phyloP scores from a whole-genome alignment of 2,113 vertebrate species.

The Danionella cerebrum region DNA sequence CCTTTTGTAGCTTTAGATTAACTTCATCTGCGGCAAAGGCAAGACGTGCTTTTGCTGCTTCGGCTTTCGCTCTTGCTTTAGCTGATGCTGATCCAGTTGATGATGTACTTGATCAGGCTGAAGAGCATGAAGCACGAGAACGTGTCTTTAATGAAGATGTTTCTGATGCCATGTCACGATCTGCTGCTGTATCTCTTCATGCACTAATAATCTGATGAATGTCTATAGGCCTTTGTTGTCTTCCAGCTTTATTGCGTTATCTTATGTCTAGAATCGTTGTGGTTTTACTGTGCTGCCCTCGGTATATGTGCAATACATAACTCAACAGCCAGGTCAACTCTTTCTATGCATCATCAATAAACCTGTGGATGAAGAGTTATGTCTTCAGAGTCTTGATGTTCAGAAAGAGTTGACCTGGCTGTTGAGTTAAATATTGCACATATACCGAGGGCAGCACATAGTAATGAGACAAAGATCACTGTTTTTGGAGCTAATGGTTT shows the following conservation, averaged over 20 bases:
- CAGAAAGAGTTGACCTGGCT: too few species aligned
- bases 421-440: too few species aligned
- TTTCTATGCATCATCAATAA: too few species aligned
- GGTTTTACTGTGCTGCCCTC: too few species aligned
- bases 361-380: too few species aligned
- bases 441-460: too few species aligned
- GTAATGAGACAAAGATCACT: too few species aligned
- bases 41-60: too few species aligned
- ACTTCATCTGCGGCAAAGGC: neutral
- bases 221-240: neutral
- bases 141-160: slow-evolving; percentile 4
- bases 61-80: slow-evolving; percentile 23
- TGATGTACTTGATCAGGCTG: neutral
- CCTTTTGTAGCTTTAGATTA: neutral
- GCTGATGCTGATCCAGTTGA: slow-evolving; percentile 11
- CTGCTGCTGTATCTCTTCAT: neutral
- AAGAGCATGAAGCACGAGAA: slow-evolving; percentile 6
- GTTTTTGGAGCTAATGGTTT: too few species aligned
- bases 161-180: neutral
- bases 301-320: too few species aligned
- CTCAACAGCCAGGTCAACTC: neutral
- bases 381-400: too few species aligned
- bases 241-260: neutral
- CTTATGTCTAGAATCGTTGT: neutral
- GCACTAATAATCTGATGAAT: neutral